Conservation (phyloP, 2,113 vertebrate species). For the Podocnemis expansa region DNA sequence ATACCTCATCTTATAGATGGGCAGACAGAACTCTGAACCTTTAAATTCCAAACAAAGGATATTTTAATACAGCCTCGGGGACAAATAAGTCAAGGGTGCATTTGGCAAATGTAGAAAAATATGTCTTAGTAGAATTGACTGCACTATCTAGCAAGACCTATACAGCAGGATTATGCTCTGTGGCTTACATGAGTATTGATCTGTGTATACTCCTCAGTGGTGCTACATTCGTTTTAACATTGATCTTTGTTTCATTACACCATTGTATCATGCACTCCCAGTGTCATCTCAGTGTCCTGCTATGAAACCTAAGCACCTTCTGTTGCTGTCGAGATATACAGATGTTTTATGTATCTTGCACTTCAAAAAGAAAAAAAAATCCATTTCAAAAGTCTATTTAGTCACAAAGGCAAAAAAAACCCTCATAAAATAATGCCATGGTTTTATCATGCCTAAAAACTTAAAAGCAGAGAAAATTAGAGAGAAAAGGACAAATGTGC, state of each 20-base stretch:
- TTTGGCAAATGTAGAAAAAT: conserved; percentile 49
- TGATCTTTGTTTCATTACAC: conserved; percentile 70
- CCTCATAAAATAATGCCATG: conserved; percentile 27
- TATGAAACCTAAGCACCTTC: conserved; percentile 23
- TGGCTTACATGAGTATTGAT: conserved; percentile 72
- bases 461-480: conserved; percentile 15
- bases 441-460: neutral
- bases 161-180: conserved; percentile 53
- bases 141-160: conserved; percentile 47
- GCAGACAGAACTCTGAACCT: conserved; percentile 1
- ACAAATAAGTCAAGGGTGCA: conserved; percentile 39
- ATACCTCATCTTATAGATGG: neutral
- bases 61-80: conserved; percentile 27
- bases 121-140: conserved; percentile 40
- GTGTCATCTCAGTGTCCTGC: conserved; percentile 50
- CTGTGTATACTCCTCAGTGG: conserved; percentile 58
- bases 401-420: neutral
- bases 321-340: conserved; percentile 31
- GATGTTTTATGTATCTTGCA: conserved; percentile 6
- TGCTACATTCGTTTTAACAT: conserved; percentile 68
- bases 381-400: conserved; percentile 22
- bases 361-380: conserved; percentile 27
- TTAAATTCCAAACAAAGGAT: neutral
- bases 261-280: conserved; percentile 56
- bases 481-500: conserved; percentile 7